Evolutionary conservation across 2,888 invertebrate genomes (phyloP).

Genomic region (Drosophila subsilvestris): DNA sequence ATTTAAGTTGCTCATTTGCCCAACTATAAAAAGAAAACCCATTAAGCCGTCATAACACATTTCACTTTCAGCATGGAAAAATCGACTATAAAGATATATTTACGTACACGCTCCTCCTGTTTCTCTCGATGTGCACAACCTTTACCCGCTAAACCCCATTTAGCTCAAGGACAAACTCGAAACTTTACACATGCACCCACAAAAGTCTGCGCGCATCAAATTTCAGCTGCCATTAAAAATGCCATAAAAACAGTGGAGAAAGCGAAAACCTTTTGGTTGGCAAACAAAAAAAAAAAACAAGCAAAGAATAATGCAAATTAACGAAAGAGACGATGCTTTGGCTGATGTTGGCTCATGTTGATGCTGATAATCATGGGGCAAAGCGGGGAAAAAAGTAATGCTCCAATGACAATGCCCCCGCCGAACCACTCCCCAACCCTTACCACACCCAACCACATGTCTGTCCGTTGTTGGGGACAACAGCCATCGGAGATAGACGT

Average conservation of each 20-base stretch:
- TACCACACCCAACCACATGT: background rate
- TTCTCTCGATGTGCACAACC: slow-evolving; percentile 3
- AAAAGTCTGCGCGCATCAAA: slow-evolving; percentile 47
- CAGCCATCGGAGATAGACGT: slow-evolving; percentile 54
- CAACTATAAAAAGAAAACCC: background rate
- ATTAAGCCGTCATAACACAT: no score
- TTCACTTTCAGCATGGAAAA: background rate
- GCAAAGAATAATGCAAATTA: slow-evolving; percentile 4
- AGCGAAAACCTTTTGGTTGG: slow-evolving; percentile 35
- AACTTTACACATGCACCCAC: slow-evolving; percentile 18
- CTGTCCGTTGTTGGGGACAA: slow-evolving; percentile 49
- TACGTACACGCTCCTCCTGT: background rate
- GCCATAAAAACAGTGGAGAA: slow-evolving; percentile 52
- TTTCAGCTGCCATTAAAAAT: slow-evolving; percentile 67
- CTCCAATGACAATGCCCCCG: slow-evolving; percentile 52
- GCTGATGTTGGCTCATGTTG: slow-evolving; percentile 55
- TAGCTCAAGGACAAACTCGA: slow-evolving; percentile 56
- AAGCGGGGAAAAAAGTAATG: slow-evolving; percentile 46
- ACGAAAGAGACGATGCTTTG: slow-evolving; percentile 22
- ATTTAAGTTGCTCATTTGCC: background rate
- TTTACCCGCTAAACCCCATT: slow-evolving; percentile 24
- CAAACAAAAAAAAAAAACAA: slow-evolving; percentile 9
- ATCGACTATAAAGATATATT: background rate
- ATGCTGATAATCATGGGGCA: slow-evolving; percentile 27
- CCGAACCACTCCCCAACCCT: slow-evolving; percentile 10